Percentiles rank a stretch among this genome's conserved stretches.
phyloP scores from a whole-genome alignment of 2,797 vertebrate species.

The Buphagus erythrorhynchus region DNA sequence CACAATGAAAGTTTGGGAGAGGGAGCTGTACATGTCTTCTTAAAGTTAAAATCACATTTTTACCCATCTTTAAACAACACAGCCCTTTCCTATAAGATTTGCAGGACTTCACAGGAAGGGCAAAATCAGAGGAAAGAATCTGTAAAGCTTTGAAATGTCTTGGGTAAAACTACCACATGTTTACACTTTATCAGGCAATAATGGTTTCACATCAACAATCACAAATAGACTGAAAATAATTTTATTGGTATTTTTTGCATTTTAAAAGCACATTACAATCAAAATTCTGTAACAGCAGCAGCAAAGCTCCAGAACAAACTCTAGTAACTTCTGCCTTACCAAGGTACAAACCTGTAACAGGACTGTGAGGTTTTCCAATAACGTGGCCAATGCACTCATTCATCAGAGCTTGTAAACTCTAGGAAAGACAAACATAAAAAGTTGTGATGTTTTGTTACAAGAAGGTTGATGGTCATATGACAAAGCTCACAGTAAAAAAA shows the following conservation, averaged over 20 bases:
- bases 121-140: background rate
- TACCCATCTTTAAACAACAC: background rate
- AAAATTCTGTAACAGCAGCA: background rate
- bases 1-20: background rate
- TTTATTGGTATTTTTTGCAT: background rate
- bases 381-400: conserved; percentile 99
- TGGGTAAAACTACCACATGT: background rate
- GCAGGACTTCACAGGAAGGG: background rate
- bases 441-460: background rate
- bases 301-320: conserved; percentile 14
- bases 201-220: background rate
- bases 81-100: background rate
- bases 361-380: conserved; percentile 98
- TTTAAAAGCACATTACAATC: background rate
- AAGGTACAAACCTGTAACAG: conserved; percentile 93
- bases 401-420: conserved; percentile 98
- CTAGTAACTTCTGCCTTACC: conserved; percentile 81
- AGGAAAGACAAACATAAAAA: conserved; percentile 18
- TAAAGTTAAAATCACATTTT: background rate
- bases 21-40: background rate
- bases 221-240: background rate
- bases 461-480: background rate
- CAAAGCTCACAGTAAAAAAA: background rate
- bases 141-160: background rate
- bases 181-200: background rate